phyloP scores from a whole-genome alignment of 2,797 vertebrate genomes.

The Arrhamphus sclerolepis region DNA sequence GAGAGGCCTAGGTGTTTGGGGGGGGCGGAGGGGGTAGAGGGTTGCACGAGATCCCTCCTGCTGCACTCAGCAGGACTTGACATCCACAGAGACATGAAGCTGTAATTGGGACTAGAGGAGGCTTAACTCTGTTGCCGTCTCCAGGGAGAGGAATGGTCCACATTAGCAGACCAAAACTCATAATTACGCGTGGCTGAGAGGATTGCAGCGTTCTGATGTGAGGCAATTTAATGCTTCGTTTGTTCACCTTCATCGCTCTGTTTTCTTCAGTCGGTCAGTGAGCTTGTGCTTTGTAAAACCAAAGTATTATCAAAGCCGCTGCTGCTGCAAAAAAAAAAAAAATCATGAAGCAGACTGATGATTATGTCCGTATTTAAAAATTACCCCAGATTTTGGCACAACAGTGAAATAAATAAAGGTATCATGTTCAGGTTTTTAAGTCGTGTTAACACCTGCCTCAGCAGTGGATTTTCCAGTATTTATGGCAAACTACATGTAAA shows the following conservation, averaged over 20 bases:
- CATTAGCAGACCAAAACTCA: slow-evolving; percentile 58
- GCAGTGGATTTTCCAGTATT: too few relatives aligned
- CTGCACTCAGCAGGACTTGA: slow-evolving; percentile 38
- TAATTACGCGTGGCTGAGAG: slow-evolving; percentile 58
- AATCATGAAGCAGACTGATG: slow-evolving; percentile 8
- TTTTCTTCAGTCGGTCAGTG: slow-evolving; percentile 43
- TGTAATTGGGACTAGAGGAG: slow-evolving; percentile 67
- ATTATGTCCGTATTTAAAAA: slow-evolving; percentile 23
- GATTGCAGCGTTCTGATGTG: slow-evolving; percentile 49
- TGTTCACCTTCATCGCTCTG: slow-evolving; percentile 57
- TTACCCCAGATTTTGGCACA: slow-evolving; percentile 2
- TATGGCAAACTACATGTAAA: too few relatives aligned
- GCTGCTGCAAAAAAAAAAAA: slow-evolving; percentile 9
- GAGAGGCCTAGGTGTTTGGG: slow-evolving; percentile 15
- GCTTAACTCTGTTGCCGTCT: slow-evolving; percentile 30
- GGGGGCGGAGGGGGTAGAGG: neutral
- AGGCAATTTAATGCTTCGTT: slow-evolving; percentile 61
- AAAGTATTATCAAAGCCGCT: slow-evolving; percentile 21
- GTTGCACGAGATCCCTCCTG: slow-evolving; percentile 31
- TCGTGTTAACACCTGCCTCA: neutral
- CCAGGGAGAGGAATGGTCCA: slow-evolving; percentile 41
- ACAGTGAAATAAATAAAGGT: slow-evolving; percentile 11
- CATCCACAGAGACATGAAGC: slow-evolving; percentile 57
- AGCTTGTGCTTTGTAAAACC: slow-evolving; percentile 19
- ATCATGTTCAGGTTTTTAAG: slow-evolving; percentile 1